Evolutionary conservation across 2,113 vertebrate species (phyloP).

Genomic region (Arothron firmamentum): DNA sequence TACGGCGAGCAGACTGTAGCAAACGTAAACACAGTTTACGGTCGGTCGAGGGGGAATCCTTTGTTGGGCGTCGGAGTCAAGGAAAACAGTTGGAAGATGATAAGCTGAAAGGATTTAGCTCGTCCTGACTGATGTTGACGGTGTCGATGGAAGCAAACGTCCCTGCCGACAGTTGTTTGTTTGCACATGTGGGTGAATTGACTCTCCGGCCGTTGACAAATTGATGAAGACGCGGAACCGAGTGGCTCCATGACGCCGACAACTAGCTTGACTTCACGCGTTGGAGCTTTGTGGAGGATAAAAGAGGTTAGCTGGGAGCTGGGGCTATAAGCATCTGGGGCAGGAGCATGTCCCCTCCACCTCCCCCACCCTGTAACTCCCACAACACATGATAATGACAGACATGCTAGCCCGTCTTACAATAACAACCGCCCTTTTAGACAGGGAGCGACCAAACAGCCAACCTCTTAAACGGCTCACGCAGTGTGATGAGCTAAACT

Average conservation of each 20-base stretch:
- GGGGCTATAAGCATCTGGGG: conserved; percentile 45
- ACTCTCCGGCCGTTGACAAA: conserved; percentile 18
- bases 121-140: conserved; percentile 46
- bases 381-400: conserved; percentile 32
- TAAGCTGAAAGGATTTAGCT: conserved; percentile 41
- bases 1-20: neutral
- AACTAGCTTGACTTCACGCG: neutral
- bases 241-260: conserved; percentile 7
- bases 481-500: conserved; percentile 8
- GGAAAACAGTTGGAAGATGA: conserved; percentile 11
- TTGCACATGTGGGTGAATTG: conserved; percentile 28
- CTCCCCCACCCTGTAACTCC: conserved; percentile 36
- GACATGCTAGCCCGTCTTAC: conserved; percentile 29
- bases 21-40: conserved; percentile 4
- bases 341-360: conserved; percentile 31
- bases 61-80: conserved; percentile 1
- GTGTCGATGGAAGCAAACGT: conserved; percentile 20
- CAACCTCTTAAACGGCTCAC: conserved; percentile 5
- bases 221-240: conserved; percentile 14
- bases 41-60: conserved; percentile 6
- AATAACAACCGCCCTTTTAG: conserved; percentile 45
- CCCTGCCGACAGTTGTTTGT: conserved; percentile 24
- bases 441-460: conserved; percentile 23
- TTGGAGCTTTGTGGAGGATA: conserved; percentile 12
- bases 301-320: conserved; percentile 9